A percentile compares a stretch with the other conserved stretches of the same genome.
These are phyloP conservation scores for Drosophila albomicans DNA, from an alignment of 1,140 invertebrate species.

Conservation along the genomic window DNA sequence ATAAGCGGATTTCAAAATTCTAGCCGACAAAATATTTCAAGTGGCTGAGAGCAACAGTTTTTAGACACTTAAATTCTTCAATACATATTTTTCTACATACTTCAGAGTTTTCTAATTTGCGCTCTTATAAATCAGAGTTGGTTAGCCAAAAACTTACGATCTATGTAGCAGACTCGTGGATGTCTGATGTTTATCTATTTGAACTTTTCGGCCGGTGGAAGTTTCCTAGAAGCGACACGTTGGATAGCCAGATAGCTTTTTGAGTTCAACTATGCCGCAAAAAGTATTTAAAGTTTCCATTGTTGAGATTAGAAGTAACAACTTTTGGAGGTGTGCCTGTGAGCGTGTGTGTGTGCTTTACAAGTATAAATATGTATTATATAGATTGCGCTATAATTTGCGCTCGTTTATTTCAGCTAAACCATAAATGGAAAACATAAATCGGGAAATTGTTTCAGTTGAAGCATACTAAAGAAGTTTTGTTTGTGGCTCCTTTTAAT, in stretches of 20 bases:
- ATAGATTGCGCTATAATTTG: not conserved
- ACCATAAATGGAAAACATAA: constrained; percentile 2
- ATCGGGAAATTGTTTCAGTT: constrained; percentile 25
- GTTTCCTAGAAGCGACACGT: constrained; percentile 30
- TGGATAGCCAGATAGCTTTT: not conserved
- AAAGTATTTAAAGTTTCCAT: constrained; percentile 1
- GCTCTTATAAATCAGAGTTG: constrained; percentile 39
- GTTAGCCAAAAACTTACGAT: constrained; percentile 11
- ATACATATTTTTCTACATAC: not conserved
- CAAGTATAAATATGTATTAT: not conserved
- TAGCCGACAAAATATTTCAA: no score
- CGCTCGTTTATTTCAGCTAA: not conserved
- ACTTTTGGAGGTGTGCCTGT: not conserved
- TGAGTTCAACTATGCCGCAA: constrained; percentile 27
- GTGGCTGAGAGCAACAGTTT: no score
- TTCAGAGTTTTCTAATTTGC: constrained; percentile 28
- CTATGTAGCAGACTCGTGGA: constrained; percentile 14
- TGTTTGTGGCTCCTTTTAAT: not conserved
- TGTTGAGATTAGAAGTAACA: not conserved
- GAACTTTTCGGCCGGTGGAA: constrained; percentile 10
- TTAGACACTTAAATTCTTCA: not conserved
- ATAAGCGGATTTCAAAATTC: not conserved
- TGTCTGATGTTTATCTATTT: constrained; percentile 30
- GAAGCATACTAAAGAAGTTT: constrained; percentile 13
- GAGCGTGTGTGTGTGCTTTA: not conserved